Conservation (phyloP, 2,113 vertebrate species). For the Rhinolophus ferrumequinum region DNA sequence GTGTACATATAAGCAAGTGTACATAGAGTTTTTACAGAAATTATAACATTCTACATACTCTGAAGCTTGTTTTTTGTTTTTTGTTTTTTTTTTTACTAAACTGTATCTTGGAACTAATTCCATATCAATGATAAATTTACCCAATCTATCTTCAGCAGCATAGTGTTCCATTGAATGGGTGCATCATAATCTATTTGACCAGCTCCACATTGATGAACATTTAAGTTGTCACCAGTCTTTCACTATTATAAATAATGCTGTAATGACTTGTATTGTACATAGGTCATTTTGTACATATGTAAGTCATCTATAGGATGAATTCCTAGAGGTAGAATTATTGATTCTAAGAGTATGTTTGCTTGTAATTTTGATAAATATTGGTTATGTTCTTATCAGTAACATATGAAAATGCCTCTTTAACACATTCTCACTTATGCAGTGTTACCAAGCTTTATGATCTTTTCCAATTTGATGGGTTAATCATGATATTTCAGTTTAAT, state of each 20-base stretch:
- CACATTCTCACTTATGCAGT: background rate
- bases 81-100: background rate
- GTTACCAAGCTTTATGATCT: background rate
- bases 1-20: background rate
- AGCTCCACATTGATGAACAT: background rate
- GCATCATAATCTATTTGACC: background rate
- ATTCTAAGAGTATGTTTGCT: background rate
- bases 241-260: background rate
- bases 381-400: background rate
- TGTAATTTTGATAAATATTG: constrained; percentile 47
- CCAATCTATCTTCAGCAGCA: background rate
- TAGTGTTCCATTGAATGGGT: background rate
- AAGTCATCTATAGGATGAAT: background rate
- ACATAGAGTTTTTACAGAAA: background rate
- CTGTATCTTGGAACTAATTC: background rate
- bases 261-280: background rate
- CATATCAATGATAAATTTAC: background rate
- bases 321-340: constrained; percentile 39
- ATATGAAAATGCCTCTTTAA: constrained; percentile 37
- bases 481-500: background rate
- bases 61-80: background rate
- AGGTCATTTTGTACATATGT: background rate
- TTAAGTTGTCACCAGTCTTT: background rate
- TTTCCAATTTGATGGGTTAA: constrained; percentile 29
- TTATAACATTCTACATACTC: background rate